These are phyloP conservation scores for Uropetala carovei DNA, from an alignment of 2,888 invertebrate species.

Conservation along the genomic window DNA sequence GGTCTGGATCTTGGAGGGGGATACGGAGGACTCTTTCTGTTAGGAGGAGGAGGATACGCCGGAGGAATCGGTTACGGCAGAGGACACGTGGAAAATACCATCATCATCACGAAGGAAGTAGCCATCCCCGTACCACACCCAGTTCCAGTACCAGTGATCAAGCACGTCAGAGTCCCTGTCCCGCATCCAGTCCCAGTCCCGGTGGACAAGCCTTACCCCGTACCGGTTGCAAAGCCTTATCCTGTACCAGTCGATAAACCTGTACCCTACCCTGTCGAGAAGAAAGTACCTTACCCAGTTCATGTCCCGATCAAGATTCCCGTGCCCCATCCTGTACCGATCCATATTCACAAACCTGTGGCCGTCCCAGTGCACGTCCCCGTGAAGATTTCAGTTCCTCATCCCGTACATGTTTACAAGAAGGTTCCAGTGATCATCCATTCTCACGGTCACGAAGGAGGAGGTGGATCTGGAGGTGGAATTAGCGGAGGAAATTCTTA, in stretches of 20 bases:
- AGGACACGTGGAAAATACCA: constrained; percentile 11
- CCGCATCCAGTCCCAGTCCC: constrained; percentile 66
- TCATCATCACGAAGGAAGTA: background rate
- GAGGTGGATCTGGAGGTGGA: background rate
- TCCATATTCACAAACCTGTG: constrained; percentile 43
- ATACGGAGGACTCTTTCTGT: constrained; percentile 63
- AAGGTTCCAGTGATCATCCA: constrained; percentile 34
- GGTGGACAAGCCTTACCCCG: constrained; percentile 61
- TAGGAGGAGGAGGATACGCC: background rate
- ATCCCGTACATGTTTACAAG: constrained; percentile 48
- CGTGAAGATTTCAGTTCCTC: constrained; percentile 28
- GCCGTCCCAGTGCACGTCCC: constrained; percentile 50
- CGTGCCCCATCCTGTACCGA: background rate
- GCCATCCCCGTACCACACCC: constrained; percentile 25
- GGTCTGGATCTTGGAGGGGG: constrained; percentile 71
- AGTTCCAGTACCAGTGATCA: constrained; percentile 34
- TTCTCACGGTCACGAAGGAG: background rate
- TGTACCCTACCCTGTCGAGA: constrained; percentile 57
- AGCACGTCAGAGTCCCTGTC: constrained; percentile 31
- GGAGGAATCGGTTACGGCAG: constrained; percentile 6
- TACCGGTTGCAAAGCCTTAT: constrained; percentile 44
- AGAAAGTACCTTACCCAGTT: constrained; percentile 51
- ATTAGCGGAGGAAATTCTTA: background rate
- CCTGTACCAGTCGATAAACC: constrained; percentile 55
- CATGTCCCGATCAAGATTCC: constrained; percentile 41